These are phyloP conservation scores for Cygnus buccinator DNA, from an alignment of 2,113 vertebrate genomes.

Conservation along the genomic window DNA sequence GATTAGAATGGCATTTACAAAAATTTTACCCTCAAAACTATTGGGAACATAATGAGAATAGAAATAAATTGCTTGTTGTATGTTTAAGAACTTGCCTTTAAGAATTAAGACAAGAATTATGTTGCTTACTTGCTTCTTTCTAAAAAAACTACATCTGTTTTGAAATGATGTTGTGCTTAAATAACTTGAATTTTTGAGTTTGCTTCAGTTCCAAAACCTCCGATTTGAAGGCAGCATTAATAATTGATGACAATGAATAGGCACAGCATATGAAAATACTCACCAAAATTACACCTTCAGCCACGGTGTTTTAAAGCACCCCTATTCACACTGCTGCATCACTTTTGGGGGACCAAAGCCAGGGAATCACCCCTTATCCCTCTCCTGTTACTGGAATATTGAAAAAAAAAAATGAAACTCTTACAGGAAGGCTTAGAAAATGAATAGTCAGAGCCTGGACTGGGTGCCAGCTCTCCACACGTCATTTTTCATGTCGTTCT, in stretches of 20 bases:
- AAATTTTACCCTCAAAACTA: background rate
- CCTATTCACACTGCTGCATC: background rate
- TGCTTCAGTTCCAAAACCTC: background rate
- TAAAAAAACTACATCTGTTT: background rate
- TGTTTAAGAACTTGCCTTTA: background rate
- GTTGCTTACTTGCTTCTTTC: background rate
- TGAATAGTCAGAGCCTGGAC: background rate
- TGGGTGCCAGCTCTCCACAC: background rate
- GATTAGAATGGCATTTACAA: background rate
- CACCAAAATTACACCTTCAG: background rate
- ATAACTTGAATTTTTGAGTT: background rate
- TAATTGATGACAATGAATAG: constrained; percentile 11
- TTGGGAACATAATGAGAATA: background rate
- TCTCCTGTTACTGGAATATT: background rate
- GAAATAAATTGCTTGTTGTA: background rate
- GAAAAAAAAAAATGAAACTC: background rate
- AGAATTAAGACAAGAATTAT: background rate
- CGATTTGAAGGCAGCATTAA: background rate
- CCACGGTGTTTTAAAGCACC: background rate
- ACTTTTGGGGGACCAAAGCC: background rate
- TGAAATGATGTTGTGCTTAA: background rate
- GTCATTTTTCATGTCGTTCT: background rate
- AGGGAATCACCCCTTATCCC: background rate
- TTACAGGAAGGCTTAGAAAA: background rate
- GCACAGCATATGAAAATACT: background rate